Conservation (phyloP, 2,797 vertebrate genomes). For the Meda fulgida region DNA sequence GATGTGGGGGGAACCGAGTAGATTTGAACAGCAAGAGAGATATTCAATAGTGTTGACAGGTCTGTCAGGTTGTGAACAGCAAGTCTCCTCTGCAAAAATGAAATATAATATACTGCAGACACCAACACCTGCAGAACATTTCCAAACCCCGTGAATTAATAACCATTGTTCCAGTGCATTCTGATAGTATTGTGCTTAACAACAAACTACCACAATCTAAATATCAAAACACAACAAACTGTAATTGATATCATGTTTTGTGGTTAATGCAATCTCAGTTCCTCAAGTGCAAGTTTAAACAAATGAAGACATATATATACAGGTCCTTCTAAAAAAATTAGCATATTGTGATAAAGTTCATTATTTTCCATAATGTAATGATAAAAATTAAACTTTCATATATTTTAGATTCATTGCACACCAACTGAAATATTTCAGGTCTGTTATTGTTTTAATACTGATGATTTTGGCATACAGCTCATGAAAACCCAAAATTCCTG, state of each 20-base stretch:
- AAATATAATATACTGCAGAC: conserved; percentile 12
- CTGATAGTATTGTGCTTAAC: neutral
- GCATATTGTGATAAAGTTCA: too few relatives aligned
- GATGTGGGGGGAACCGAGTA: neutral
- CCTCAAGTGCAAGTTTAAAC: neutral
- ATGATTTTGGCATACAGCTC: too few relatives aligned
- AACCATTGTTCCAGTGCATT: neutral
- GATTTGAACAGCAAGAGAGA: conserved; percentile 11
- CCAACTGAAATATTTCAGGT: too few relatives aligned
- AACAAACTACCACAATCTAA: neutral
- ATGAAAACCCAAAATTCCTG: too few relatives aligned
- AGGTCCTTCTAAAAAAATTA: too few relatives aligned
- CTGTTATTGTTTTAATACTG: too few relatives aligned
- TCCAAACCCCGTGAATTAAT: neutral
- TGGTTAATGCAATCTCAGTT: neutral
- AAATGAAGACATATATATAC: neutral
- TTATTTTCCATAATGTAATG: too few relatives aligned
- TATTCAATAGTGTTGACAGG: conserved; percentile 32
- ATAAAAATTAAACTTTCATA: too few relatives aligned
- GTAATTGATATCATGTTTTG: neutral
- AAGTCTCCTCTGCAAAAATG: conserved; percentile 2
- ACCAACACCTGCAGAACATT: conserved; percentile 11
- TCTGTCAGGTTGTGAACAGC: conserved; percentile 17
- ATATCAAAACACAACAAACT: neutral
- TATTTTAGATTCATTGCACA: too few relatives aligned